These are phyloP conservation scores for Sericinus montela DNA, from an alignment of 2,888 invertebrate genomes.

Conservation along the genomic window DNA sequence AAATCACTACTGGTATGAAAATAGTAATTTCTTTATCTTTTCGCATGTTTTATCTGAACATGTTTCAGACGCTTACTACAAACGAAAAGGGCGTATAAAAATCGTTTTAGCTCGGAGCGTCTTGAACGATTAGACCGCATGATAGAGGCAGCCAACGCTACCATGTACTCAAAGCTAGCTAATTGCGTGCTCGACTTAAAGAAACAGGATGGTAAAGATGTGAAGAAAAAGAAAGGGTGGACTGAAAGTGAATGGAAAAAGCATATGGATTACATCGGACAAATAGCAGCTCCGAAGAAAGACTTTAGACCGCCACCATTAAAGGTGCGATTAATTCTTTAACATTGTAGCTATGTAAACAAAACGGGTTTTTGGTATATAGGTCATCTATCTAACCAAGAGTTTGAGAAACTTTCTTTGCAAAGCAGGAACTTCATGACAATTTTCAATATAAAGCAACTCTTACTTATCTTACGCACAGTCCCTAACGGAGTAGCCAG, in stretches of 20 bases:
- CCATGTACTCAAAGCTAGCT: slow-evolving; percentile 59
- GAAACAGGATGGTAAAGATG: slow-evolving; percentile 47
- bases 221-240: slow-evolving; percentile 59
- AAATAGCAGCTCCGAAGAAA: slow-evolving; percentile 52
- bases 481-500: too few species aligned
- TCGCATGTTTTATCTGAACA: background rate
- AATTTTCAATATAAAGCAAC: too few species aligned
- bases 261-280: slow-evolving; percentile 64
- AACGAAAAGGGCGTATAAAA: slow-evolving; percentile 49
- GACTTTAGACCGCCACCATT: slow-evolving; percentile 37
- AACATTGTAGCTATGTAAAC: too few species aligned
- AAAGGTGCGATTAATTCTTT: slow-evolving; percentile 32
- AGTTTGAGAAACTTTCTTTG: too few species aligned
- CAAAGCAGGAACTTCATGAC: too few species aligned
- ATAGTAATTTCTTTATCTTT: background rate
- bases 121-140: slow-evolving; percentile 52
- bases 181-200: slow-evolving; percentile 57
- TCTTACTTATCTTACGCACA: too few species aligned
- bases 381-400: too few species aligned
- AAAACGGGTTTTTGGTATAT: too few species aligned
- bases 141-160: slow-evolving; percentile 58
- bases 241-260: slow-evolving; percentile 66
- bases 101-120: slow-evolving; percentile 46
- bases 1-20: too few species aligned
- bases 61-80: slow-evolving; percentile 48